Conservation (phyloP, 2,797 vertebrate species). For the Artibeus lituratus region DNA sequence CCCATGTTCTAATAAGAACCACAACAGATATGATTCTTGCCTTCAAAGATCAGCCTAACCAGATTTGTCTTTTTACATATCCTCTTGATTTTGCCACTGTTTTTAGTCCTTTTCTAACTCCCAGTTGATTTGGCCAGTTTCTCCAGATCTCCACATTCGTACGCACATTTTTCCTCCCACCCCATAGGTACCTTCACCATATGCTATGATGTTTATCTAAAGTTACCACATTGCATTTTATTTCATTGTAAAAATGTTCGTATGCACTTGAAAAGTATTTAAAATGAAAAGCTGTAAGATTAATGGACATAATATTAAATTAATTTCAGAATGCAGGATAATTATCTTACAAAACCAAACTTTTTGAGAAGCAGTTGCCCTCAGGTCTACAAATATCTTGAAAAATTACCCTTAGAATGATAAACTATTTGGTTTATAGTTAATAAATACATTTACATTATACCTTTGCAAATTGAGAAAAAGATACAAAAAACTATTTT, state of each 20-base stretch:
- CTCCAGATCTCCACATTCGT: neutral
- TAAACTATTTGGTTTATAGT: neutral
- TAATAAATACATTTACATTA: slow-evolving; percentile 5
- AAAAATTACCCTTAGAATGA: neutral
- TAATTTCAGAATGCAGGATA: neutral
- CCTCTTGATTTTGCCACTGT: neutral
- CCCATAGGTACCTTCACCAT: neutral
- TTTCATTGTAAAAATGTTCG: neutral
- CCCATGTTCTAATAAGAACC: neutral
- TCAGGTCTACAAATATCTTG: neutral
- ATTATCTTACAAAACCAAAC: neutral
- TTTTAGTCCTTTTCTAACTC: neutral
- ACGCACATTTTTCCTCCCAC: neutral
- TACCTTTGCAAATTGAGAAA: neutral
- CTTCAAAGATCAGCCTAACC: neutral
- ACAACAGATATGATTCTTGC: neutral
- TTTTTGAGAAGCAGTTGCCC: neutral
- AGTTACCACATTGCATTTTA: neutral
- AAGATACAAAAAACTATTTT: neutral
- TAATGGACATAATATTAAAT: neutral
- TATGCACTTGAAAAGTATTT: neutral
- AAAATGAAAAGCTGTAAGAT: neutral
- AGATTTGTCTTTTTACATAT: neutral
- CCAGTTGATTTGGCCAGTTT: neutral
- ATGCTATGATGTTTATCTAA: neutral